Base-by-base conservation (phyloP, 2,888 invertebrate species). In the Melanotus villosus region DNA sequence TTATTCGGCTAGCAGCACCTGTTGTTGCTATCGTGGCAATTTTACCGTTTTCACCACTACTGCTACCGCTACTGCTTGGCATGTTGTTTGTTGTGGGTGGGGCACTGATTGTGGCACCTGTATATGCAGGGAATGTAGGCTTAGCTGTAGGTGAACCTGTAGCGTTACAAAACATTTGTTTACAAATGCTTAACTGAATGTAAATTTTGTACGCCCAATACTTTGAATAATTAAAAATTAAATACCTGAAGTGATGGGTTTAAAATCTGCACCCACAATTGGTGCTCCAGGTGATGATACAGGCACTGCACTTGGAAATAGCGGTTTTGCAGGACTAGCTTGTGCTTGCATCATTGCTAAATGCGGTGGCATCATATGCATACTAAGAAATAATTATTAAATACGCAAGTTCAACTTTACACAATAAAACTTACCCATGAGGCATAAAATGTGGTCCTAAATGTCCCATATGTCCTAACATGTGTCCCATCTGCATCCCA, bases 1-100 rank as follows among this genome's bases (percentile, higher is more conserved):
- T 90, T 65, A 98, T 97, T 86, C 93, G 93, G 80, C 95, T 94
- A 36, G 94, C 92, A 4, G 95, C 92, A 43, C 94, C 93, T 4
- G 93, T 92, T n/a, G 93, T 90, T 10, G 91, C 91, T 58, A 94
- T 92, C 6, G 92, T 88, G 85, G 87, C 75, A 83, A 87, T 76
- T 80, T 84, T 82, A 56, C 76, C 72, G 32, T 59, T 69, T 21
- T 76, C 77, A 23, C 73, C 66, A 67, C 67, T 74, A 68, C 64
- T 45, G 41, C 65, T 63, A 45, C 74, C 76, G 21, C 77, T 78
- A 52, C 76, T 72, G 21, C 78, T 71, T 19, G 75, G 72, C 18
- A 81, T 81, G 67, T 83, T 84, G 36, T 84, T 85, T 23, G 92
- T 92, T 16, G 92, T 92, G 1, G 92, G 92, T 45, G 92, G 92